phyloP scores from a whole-genome alignment of 2,113 vertebrate species.

The Passer montanus region DNA sequence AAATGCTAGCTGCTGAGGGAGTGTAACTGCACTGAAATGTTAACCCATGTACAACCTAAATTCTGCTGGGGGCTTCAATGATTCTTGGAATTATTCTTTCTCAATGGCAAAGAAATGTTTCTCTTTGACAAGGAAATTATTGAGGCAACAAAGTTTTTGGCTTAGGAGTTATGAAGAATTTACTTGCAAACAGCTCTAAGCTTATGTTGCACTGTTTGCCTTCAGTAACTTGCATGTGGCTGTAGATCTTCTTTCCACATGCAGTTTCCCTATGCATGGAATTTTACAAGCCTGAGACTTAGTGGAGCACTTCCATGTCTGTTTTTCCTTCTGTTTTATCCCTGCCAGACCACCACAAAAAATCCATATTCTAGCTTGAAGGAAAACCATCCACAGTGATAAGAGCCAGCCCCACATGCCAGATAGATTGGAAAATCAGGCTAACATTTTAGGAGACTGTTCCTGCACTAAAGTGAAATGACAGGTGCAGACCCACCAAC shows the following conservation, averaged over 20 bases:
- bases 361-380: background rate
- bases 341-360: background rate
- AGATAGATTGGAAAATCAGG: background rate
- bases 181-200: conserved; percentile 1
- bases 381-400: background rate
- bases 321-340: background rate
- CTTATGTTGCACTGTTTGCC: background rate
- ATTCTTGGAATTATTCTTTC: conserved; percentile 65
- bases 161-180: background rate
- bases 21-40: conserved; percentile 34
- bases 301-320: background rate
- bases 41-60: background rate
- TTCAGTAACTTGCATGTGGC: background rate
- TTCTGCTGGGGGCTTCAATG: background rate
- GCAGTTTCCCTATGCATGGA: background rate
- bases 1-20: background rate
- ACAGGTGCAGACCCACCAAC: background rate
- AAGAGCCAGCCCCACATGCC: background rate
- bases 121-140: conserved; percentile 14
- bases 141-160: background rate
- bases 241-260: background rate
- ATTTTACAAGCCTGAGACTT: background rate
- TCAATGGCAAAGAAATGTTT: background rate
- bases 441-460: background rate
- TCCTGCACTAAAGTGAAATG: background rate